Evolutionary conservation across 2,113 vertebrate genomes (phyloP), one percentile per base, ranked within the genome.

Genomic region (Climacteris rufus): DNA sequence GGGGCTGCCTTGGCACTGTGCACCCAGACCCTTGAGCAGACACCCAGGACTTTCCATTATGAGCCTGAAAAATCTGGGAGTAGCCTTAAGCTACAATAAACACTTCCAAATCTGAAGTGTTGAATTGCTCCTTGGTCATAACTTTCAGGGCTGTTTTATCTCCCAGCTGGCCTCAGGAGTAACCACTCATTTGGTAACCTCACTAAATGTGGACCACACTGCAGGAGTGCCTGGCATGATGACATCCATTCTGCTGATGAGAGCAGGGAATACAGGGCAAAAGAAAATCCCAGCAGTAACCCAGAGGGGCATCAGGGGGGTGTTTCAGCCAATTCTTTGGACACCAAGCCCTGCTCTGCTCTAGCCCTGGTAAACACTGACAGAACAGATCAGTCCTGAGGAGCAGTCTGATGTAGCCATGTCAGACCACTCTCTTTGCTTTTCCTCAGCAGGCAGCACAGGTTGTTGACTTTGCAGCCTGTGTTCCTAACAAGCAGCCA

Each of bases 401-500:
- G 60, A 78, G 35, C 6, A 37, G 15, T 27, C 6, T 14, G 22
- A 24, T 2, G 1, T 1, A 39, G 23, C n/a, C 3, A 3, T 3
- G 3, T 17, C 8, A 9, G 30, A n/a, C 5, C 2, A 0, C 13
- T 37, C 31, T 50, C 54, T 68, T 45, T 72, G 69, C 40, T 69
- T 53, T 78, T 56, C 39, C 59, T 86, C 9, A 3, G 44, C 42
- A 2, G 15, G 24, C 28, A 90, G 33, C 3, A 0, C 74, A 27
- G 35, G n/a, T 74, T 42, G n/a, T n/a, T 84, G 64, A 7, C n/a
- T 60, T 27, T 33, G 54, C 54, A 77, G 72, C 18, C 27, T 33
- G 15, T 50, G 1, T 21, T 84, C 47, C 54, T 7, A 1, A n/a
- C 40, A 35, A 66, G 50, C 42, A 57, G 31, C 16, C 10, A 19